phyloP scores from a whole-genome alignment of 2,888 invertebrate genomes.

The Hesperia comma region DNA sequence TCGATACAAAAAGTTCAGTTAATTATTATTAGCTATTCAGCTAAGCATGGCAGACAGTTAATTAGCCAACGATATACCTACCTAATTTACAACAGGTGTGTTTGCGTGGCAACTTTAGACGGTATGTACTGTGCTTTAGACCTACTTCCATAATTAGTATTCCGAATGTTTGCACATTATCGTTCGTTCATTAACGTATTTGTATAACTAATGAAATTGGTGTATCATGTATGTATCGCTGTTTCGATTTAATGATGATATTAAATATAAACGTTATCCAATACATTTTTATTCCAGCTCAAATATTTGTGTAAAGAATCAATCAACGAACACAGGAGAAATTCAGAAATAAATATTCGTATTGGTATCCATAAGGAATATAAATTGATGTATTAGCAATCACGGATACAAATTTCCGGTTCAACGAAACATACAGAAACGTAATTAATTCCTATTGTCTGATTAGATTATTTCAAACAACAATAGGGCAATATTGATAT shows the following conservation, averaged over 20 bases:
- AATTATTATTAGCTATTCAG: not conserved
- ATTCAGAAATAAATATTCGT: not conserved
- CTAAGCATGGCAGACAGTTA: not conserved
- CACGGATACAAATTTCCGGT: slow-evolving; percentile 3
- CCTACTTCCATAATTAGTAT: not conserved
- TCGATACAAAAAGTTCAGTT: too few species aligned
- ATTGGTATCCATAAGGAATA: too few species aligned
- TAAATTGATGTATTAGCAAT: slow-evolving; percentile 4
- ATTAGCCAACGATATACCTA: not conserved
- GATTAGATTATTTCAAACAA: slow-evolving; percentile 35
- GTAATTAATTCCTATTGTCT: slow-evolving; percentile 39
- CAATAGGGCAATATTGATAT: not conserved
- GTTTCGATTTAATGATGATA: too few species aligned
- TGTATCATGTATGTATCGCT: too few species aligned
- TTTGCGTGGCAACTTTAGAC: not conserved
- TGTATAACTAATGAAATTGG: too few species aligned
- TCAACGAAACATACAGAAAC: slow-evolving; percentile 29
- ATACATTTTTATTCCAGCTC: too few species aligned
- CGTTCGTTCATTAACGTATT: not conserved
- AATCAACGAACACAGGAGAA: too few species aligned
- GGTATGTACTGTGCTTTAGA: too few species aligned
- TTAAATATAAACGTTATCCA: too few species aligned
- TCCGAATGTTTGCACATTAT: not conserved
- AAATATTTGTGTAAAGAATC: too few species aligned
- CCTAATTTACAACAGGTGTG: not conserved